phyloP scores from a whole-genome alignment of 2,797 vertebrate genomes.

The Epinephelus coioides region DNA sequence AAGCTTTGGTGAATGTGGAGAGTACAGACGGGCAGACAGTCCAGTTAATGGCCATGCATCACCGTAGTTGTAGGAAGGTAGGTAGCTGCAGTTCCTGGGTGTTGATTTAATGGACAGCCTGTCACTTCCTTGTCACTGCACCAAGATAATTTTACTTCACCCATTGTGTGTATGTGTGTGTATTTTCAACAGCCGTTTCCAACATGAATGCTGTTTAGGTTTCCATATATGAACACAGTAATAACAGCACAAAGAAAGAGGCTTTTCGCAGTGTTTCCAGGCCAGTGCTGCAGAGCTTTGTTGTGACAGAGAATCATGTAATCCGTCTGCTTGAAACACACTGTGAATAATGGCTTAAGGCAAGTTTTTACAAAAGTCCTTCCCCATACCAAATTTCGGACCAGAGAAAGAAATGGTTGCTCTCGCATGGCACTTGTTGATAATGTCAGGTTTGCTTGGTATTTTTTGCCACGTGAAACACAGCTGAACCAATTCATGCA shows the following conservation, averaged over 20 bases:
- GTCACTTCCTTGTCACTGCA: conserved; percentile 73
- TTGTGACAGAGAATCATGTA: conserved; percentile 55
- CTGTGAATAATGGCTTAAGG: conserved; percentile 48
- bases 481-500: neutral
- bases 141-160: conserved; percentile 69
- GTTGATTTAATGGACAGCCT: conserved; percentile 75
- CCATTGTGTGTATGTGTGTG: conserved; percentile 50
- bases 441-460: conserved; percentile 26
- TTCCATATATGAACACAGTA: conserved; percentile 18
- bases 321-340: conserved; percentile 45
- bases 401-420: conserved; percentile 39
- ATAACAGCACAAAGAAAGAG: conserved; percentile 32
- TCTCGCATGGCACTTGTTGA: conserved; percentile 58
- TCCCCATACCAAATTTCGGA: conserved; percentile 39
- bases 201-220: conserved; percentile 19
- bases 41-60: conserved; percentile 70
- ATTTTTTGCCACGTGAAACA: conserved; percentile 2
- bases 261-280: conserved; percentile 36
- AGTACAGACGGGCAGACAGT: conserved; percentile 61
- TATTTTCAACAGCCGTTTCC: conserved; percentile 32
- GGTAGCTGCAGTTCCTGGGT: conserved; percentile 49
- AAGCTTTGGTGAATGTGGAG: conserved; percentile 42
- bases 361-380: conserved; percentile 46
- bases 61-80: conserved; percentile 46
- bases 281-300: conserved; percentile 41